Evolutionary conservation across 2,888 invertebrate species (phyloP).

Genomic region (Pterobdella sp.): DNA sequence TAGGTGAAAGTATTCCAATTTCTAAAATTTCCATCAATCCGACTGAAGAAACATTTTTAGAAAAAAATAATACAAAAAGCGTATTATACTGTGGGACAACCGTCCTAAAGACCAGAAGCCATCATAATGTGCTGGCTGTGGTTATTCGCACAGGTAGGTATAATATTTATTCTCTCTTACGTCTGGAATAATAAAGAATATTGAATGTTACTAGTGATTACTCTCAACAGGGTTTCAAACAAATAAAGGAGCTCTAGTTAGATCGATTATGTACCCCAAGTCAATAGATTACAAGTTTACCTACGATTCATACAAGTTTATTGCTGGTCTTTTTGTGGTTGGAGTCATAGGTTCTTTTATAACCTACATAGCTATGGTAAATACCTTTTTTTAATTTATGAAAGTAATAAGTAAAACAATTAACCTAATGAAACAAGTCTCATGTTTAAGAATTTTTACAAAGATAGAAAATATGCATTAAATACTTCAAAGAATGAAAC

Average conservation of each 20-base stretch:
- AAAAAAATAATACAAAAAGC: slow-evolving; percentile 78
- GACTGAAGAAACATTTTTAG: slow-evolving; percentile 61
- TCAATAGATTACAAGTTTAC: slow-evolving; percentile 94
- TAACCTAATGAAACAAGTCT: too few species aligned
- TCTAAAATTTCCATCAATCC: slow-evolving; percentile 79
- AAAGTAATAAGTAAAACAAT: too few species aligned
- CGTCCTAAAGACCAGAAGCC: slow-evolving; percentile 83
- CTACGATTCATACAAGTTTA: slow-evolving; percentile 69
- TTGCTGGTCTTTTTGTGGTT: slow-evolving; percentile 68
- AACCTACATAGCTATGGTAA: too few species aligned
- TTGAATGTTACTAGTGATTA: too few species aligned
- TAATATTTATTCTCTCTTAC: too few species aligned
- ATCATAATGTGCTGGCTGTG: slow-evolving; percentile 57
- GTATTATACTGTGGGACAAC: slow-evolving; percentile 83
- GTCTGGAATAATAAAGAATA: too few species aligned
- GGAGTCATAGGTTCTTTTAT: too few species aligned
- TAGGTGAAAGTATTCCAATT: slow-evolving; percentile 91
- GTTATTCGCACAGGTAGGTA: slow-evolving; percentile 70
- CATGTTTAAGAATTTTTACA: too few species aligned
- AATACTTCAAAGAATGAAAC: too few species aligned
- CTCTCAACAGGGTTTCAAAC: slow-evolving; percentile 73
- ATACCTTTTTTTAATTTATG: too few species aligned
- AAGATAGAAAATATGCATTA: too few species aligned
- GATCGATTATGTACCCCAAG: slow-evolving; percentile 87
- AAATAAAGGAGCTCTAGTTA: slow-evolving; percentile 78